Evolutionary conservation across 1,140 invertebrate species (phyloP), one percentile per base, ranked within the genome.

Genomic region (Branchinecta lynchi): DNA sequence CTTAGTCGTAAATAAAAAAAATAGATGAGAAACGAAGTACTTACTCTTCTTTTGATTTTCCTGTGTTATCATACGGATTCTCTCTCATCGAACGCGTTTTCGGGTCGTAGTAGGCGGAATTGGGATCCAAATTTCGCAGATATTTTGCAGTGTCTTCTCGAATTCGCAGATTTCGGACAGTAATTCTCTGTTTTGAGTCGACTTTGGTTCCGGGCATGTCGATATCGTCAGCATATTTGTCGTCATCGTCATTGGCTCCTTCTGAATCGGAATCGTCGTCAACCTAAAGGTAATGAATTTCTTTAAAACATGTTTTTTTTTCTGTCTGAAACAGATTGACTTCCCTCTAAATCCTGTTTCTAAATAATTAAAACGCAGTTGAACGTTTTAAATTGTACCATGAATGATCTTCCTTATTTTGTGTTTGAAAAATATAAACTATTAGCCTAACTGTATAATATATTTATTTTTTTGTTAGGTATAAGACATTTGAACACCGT

Each of bases 161-260:
- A 72, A 99, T 99, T 76, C 97, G 84, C 71, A 99, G 81, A 84
- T 99, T 99, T 76, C 97, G 81, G 0, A 99, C 95, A 43, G 92
- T 99, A 76, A 99, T 99, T 75, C 96, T 85, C 77, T 99, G 96
- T 80, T 98, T 97, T 1, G 92, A 96, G 76, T 99, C 97, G 7
- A 99, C 93, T 83, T 97, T 98, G 66, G 93, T 96, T 46, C 96
- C 96, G 66, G 95, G 96, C 95, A 99, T 98, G 80, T 98, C 95
- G 44, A 93, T 88, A 78, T 93, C 90, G 78, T 96, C 93, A 0
- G 93, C 92, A 79, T 96, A 95, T 81, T 96, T 96, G 74, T 95
- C 93, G 76, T 96, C 93, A 78, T 96, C 92, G 74, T 92, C 87
- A 71, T 83, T 78, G 70, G 90, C 88, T 65, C 84, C 86, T 72